Base-by-base conservation (phyloP, 2,113 vertebrate species). In the Indicator maculatus region DNA sequence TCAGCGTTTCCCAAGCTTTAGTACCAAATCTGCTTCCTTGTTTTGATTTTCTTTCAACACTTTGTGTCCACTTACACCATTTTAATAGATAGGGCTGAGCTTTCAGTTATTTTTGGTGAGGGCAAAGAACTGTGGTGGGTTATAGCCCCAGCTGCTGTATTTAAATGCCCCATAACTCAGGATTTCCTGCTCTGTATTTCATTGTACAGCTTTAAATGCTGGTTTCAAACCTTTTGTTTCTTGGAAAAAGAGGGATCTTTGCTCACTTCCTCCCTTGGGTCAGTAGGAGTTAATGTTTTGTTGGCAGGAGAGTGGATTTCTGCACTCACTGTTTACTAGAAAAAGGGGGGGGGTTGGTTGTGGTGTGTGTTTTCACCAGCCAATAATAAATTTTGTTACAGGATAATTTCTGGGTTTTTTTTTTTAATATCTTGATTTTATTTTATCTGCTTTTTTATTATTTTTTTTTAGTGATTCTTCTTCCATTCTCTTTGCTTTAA, bases 231-330 rank as follows among this genome's bases (percentile, higher is more conserved):
- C 5, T 69, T 85, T 47, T 39, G 6, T 11, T 50, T 39, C 67
- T 39, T 76, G 36, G 39, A 66, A 61, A 16, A 36, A 50, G 28
- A 30, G 10, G 5, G 10, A 4, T 50, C 27, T 52, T 63, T 67
- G 38, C 16, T 33, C 1, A 0, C 53, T 23, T 21, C 21, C 3
- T 1, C 19, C 9, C 15, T 3, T 12, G 6, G 3, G 15, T 17
- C 31, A 45, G 26, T 16, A 11, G 16, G 5, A 75, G 28, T 50
- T 89, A 4, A 0, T 83, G 5, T 16, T 3, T 19, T 50, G 13
- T 14, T 80, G 19, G 44, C 30, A 84, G 33, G 50, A 16, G 4
- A 38, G 66, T 27, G 20, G 33, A 17, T 15, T 88, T 85, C n/a
- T 69, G 31, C 24, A 3, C 12, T 88, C 16, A 0, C 15, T 39